These are phyloP conservation scores for Oryctes rhinoceros DNA, from an alignment of 1,140 invertebrate species.

Conservation along the genomic window DNA sequence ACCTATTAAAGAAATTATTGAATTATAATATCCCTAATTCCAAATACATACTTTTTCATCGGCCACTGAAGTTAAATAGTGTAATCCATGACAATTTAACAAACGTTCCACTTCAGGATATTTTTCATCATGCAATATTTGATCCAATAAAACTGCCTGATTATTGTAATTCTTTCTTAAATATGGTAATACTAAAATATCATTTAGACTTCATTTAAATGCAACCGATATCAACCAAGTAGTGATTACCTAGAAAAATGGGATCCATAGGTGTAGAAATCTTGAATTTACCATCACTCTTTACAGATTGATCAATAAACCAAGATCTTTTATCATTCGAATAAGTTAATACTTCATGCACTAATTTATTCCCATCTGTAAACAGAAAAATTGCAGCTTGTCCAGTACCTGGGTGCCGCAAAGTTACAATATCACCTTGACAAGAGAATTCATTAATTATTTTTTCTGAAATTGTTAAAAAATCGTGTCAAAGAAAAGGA, in stretches of 20 bases:
- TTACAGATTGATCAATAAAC: conserved; percentile 75
- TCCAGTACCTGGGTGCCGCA: conserved; percentile 72
- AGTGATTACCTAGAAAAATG: conserved; percentile 69
- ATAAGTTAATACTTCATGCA: conserved; percentile 75
- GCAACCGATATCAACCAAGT: background rate
- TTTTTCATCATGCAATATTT: conserved; percentile 70
- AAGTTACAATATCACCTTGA: conserved; percentile 72
- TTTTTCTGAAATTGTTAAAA: conserved; percentile 58
- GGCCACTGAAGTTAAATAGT: conserved; percentile 68
- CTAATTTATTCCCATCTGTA: conserved; percentile 64
- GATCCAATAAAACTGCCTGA: conserved; percentile 74
- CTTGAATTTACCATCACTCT: conserved; percentile 77
- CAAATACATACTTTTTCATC: conserved; percentile 69
- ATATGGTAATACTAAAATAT: conserved; percentile 66
- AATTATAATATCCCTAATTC: conserved; percentile 14
- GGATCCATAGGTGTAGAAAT: conserved; percentile 77
- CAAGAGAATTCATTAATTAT: conserved; percentile 64
- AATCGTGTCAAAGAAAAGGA: conserved; percentile 27
- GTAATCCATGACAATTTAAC: conserved; percentile 59
- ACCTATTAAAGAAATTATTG: background rate
- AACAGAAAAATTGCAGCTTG: conserved; percentile 71
- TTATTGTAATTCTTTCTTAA: conserved; percentile 66
- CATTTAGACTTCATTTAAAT: background rate
- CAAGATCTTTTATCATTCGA: conserved; percentile 73
- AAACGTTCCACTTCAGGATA: conserved; percentile 68